phyloP scores from a whole-genome alignment of 2,797 vertebrate species.

The Luscinia megarhynchos region DNA sequence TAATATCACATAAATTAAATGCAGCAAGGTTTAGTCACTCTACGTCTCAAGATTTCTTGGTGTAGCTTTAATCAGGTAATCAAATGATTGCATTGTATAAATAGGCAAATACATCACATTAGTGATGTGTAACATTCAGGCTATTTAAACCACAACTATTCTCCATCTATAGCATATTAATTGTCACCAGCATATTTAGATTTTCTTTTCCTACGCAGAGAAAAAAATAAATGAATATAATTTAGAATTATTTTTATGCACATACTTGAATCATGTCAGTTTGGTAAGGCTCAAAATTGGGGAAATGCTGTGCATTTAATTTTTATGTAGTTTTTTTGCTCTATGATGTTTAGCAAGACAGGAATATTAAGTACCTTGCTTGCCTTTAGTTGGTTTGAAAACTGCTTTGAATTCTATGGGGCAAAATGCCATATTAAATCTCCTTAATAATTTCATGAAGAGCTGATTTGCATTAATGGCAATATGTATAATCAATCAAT shows the following conservation, averaged over 20 bases:
- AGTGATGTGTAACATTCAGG: not conserved
- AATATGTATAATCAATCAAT: not conserved
- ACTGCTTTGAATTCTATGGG: not conserved
- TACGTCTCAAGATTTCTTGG: not conserved
- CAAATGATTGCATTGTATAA: not conserved
- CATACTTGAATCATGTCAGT: not conserved
- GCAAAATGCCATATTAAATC: not conserved
- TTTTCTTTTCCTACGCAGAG: not conserved
- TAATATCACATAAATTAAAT: not conserved
- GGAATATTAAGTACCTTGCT: not conserved
- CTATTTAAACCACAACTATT: not conserved
- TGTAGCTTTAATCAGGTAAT: not conserved
- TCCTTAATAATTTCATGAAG: not conserved
- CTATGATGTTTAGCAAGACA: not conserved
- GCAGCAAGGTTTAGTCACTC: not conserved
- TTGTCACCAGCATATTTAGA: not conserved
- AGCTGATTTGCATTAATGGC: not conserved
- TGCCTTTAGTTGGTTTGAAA: not conserved
- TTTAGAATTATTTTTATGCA: not conserved
- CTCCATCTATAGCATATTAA: not conserved
- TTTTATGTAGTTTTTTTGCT: not conserved
- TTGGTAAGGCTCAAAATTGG: not conserved
- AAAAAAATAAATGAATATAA: not conserved
- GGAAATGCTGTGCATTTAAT: not conserved
- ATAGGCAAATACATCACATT: not conserved